These are phyloP conservation scores for Heterotis niloticus DNA, from an alignment of 2,113 vertebrate genomes.

Conservation along the genomic window DNA sequence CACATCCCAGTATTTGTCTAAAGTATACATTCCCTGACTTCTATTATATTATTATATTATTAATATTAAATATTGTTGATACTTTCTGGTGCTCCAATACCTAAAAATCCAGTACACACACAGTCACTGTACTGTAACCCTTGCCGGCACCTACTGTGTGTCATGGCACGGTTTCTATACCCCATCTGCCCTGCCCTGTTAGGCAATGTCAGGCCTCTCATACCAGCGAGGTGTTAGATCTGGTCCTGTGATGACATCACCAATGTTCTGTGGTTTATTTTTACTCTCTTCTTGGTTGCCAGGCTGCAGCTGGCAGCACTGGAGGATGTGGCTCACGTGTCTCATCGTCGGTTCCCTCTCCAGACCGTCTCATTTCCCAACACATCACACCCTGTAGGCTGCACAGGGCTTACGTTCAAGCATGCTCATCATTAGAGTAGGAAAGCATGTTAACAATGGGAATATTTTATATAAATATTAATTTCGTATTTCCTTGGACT, in stretches of 20 bases:
- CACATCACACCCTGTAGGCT: too few relatives aligned
- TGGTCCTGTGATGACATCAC: background rate
- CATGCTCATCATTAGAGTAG: background rate
- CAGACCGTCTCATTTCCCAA: background rate
- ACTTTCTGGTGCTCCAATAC: too few relatives aligned
- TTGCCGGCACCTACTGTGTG: background rate
- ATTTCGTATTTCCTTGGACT: background rate
- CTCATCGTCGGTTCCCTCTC: background rate
- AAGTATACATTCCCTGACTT: too few relatives aligned
- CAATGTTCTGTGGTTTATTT: conserved; percentile 16
- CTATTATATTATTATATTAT: too few relatives aligned
- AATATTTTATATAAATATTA: background rate
- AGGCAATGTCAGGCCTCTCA: conserved; percentile 10
- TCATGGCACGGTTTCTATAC: background rate
- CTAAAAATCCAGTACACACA: too few relatives aligned
- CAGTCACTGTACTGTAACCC: background rate
- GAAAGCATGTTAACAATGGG: too few relatives aligned
- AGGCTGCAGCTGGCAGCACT: background rate
- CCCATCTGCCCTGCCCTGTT: background rate
- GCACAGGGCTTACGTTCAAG: background rate
- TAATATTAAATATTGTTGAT: too few relatives aligned
- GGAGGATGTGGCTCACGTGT: background rate
- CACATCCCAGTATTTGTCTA: too few relatives aligned
- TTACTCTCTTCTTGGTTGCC: background rate
- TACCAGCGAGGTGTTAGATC: conserved; percentile 8